Conservation (phyloP, 64 coral and sea anemone genomes). For the Acropora yongei region DNA sequence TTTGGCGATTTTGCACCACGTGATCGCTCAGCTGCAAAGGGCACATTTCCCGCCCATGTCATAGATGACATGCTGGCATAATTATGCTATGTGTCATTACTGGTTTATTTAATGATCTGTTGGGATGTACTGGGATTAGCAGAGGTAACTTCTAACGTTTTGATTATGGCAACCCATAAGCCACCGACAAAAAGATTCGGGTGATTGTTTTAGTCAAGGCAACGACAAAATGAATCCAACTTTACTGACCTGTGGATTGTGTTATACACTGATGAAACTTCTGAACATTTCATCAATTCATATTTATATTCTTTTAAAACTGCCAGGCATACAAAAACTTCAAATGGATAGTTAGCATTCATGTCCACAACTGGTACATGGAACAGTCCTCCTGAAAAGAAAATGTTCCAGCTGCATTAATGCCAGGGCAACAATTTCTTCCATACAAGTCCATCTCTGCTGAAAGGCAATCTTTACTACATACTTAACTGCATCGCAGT, state of each 20-base stretch:
- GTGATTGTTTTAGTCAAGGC: too few species aligned
- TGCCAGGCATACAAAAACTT: constrained; percentile 92
- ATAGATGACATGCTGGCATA: too few species aligned
- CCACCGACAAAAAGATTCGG: too few species aligned
- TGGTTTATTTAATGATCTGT: too few species aligned
- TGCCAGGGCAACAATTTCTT: too few species aligned
- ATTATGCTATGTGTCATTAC: too few species aligned
- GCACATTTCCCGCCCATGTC: background rate
- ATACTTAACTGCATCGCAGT: too few species aligned
- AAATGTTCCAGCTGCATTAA: background rate
- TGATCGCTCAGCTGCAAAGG: background rate
- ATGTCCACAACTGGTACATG: constrained; percentile 72
- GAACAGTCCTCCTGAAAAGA: constrained; percentile 80
- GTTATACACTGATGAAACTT: constrained; percentile 89
- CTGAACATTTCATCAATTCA: constrained; percentile 76
- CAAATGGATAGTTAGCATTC: constrained; percentile 84
- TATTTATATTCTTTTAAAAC: constrained; percentile 78
- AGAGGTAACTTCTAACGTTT: too few species aligned
- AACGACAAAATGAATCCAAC: background rate
- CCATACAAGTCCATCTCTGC: too few species aligned
- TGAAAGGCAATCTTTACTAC: too few species aligned
- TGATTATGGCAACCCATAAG: too few species aligned
- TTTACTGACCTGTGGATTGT: constrained; percentile 78
- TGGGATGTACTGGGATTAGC: too few species aligned
- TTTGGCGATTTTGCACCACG: background rate